Conservation (phyloP, 2,113 vertebrate species). For the Toxostoma redivivum region DNA sequence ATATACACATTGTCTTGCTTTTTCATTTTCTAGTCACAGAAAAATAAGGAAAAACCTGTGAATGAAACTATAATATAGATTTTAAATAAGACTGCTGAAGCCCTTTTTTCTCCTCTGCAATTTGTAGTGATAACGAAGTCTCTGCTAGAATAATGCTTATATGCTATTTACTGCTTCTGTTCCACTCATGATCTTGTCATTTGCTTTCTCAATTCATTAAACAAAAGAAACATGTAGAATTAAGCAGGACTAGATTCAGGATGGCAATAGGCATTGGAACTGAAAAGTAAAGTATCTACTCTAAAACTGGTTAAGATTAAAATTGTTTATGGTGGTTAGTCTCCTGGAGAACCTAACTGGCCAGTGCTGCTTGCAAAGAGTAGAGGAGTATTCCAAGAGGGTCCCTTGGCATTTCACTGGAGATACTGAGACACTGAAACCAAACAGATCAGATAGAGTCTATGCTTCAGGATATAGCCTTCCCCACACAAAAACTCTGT, state of each 20-base stretch:
- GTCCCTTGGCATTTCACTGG: neutral
- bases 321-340: neutral
- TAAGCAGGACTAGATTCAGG: neutral
- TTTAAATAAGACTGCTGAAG: neutral
- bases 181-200: neutral
- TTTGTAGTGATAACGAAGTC: neutral
- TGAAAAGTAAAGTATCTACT: neutral
- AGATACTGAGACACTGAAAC: neutral
- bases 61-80: neutral
- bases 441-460: neutral
- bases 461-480: neutral
- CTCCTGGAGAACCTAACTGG: neutral
- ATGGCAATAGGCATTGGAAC: neutral
- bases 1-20: conserved; percentile 65
- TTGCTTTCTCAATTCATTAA: neutral
- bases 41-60: neutral
- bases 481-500: neutral
- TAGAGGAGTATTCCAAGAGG: neutral
- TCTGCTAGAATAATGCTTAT: neutral
- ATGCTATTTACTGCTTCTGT: neutral
- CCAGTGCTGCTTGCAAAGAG: neutral
- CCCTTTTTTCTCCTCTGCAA: neutral
- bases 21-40: conserved; percentile 49
- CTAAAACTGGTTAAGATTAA: neutral
- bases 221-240: neutral